Evolutionary conservation across 1,140 invertebrate genomes (phyloP).

Genomic region (Ips typographus): DNA sequence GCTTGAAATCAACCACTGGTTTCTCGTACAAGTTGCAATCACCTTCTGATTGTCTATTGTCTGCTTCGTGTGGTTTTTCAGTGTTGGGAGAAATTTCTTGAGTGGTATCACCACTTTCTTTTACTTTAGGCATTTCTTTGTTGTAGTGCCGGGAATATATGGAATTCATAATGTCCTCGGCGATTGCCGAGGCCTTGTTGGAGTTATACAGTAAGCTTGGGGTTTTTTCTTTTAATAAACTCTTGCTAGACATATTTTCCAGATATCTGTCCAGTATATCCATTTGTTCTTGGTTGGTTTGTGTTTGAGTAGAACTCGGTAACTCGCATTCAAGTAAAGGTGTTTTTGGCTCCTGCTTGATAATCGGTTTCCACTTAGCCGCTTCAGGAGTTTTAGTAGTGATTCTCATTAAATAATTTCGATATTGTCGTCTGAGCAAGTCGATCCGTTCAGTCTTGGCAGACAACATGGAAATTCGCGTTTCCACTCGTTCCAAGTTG

Average conservation of each 20-base stretch:
- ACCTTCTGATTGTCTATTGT: too few species aligned
- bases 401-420: neutral
- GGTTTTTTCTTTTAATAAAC: slow-evolving; percentile 10
- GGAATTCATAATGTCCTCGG: slow-evolving; percentile 43
- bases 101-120: too few species aligned
- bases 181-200: slow-evolving; percentile 38
- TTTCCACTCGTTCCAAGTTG: slow-evolving; percentile 60
- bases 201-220: neutral
- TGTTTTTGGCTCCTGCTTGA: slow-evolving; percentile 9
- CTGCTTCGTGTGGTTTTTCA: too few species aligned
- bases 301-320: neutral
- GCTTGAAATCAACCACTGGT: too few species aligned
- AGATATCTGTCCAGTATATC: slow-evolving; percentile 34
- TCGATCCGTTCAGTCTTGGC: slow-evolving; percentile 64
- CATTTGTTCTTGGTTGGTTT: slow-evolving; percentile 26
- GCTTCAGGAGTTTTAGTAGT: neutral
- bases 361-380: neutral
- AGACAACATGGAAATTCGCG: slow-evolving; percentile 57
- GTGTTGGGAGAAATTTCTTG: too few species aligned
- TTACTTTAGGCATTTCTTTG: neutral
- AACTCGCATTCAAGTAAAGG: neutral
- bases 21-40: too few species aligned
- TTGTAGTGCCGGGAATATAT: slow-evolving; percentile 39
- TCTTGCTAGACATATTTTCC: slow-evolving; percentile 23
- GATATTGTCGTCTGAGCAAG: slow-evolving; percentile 51